Evolutionary conservation across 2,797 vertebrate species (phyloP).

Genomic region (Antennarius maculatus): DNA sequence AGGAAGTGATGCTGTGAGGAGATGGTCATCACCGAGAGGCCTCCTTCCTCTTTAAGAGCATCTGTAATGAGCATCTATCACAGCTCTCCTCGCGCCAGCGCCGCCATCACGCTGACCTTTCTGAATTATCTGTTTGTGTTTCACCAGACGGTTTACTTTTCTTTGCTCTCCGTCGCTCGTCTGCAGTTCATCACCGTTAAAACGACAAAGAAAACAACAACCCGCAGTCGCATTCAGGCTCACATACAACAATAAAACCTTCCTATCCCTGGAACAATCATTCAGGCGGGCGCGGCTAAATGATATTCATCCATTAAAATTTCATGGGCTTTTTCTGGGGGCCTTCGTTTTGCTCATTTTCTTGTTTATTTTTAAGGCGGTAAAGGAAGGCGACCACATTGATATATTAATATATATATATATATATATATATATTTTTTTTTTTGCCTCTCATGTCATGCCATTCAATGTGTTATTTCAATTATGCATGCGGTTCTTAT

Average conservation of each 20-base stretch:
- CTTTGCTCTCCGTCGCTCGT: slow-evolving; percentile 25
- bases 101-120: background rate
- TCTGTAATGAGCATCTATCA: background rate
- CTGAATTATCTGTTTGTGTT: slow-evolving; percentile 23
- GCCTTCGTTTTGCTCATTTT: slow-evolving; percentile 61
- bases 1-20: background rate
- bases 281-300: slow-evolving; percentile 53
- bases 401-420: no score
- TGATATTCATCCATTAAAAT: slow-evolving; percentile 68
- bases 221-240: slow-evolving; percentile 22
- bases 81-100: background rate
- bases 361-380: slow-evolving; percentile 68
- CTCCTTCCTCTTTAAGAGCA: background rate
- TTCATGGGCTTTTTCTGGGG: slow-evolving; percentile 60
- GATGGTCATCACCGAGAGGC: background rate
- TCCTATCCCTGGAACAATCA: slow-evolving; percentile 39
- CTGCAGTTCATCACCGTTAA: slow-evolving; percentile 33
- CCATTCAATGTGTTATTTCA: slow-evolving; percentile 64
- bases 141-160: slow-evolving; percentile 26
- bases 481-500: slow-evolving; percentile 79
- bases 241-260: slow-evolving; percentile 4
- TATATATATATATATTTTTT: background rate
- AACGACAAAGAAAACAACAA: slow-evolving; percentile 23
- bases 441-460: slow-evolving; percentile 47
- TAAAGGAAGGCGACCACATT: slow-evolving; percentile 43